Percentiles rank a stretch among this genome's conserved stretches.
Conservation (phyloP, 2,797 vertebrate species). For the Sorex maritimensis region DNA sequence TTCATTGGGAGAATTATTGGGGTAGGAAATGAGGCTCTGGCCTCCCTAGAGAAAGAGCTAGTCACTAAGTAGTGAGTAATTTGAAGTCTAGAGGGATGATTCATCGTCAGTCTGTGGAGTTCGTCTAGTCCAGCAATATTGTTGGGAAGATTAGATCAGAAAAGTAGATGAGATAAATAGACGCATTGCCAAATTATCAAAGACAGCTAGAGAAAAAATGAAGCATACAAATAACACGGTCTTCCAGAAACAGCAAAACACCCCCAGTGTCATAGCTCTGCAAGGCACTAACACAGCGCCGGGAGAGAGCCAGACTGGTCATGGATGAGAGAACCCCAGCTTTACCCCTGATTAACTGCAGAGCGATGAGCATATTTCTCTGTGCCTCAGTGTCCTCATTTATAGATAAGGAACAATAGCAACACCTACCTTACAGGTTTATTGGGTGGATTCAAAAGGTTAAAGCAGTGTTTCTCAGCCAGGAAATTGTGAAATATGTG, state of each 20-base stretch:
- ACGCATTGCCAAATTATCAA: slow-evolving; percentile 67
- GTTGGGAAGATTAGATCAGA: slow-evolving; percentile 68
- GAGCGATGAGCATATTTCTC: slow-evolving; percentile 28
- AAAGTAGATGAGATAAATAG: slow-evolving; percentile 77
- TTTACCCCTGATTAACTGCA: neutral
- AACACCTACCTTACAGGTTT: neutral
- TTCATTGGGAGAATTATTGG: slow-evolving; percentile 79
- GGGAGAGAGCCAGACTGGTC: neutral
- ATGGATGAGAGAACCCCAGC: neutral
- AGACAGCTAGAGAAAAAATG: slow-evolving; percentile 54
- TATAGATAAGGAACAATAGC: neutral
- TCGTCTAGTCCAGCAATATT: slow-evolving; percentile 66
- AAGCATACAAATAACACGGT: slow-evolving; percentile 51
- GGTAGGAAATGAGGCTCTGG: slow-evolving; percentile 71
- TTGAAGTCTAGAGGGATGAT: slow-evolving; percentile 72
- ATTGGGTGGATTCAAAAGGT: slow-evolving; percentile 2
- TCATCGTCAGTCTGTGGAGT: slow-evolving; percentile 61
- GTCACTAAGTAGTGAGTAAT: slow-evolving; percentile 66
- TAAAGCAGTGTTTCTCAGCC: too few relatives aligned
- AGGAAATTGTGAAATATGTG: too few relatives aligned
- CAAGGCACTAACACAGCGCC: neutral
- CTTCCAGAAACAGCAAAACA: slow-evolving; percentile 39
- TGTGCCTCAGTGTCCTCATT: neutral
- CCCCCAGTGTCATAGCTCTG: slow-evolving; percentile 22
- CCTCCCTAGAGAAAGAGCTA: slow-evolving; percentile 77